Evolutionary conservation across 2,888 invertebrate genomes (phyloP), one percentile per base, ranked within the genome.

Genomic region (Xestobium rufovillosum): DNA sequence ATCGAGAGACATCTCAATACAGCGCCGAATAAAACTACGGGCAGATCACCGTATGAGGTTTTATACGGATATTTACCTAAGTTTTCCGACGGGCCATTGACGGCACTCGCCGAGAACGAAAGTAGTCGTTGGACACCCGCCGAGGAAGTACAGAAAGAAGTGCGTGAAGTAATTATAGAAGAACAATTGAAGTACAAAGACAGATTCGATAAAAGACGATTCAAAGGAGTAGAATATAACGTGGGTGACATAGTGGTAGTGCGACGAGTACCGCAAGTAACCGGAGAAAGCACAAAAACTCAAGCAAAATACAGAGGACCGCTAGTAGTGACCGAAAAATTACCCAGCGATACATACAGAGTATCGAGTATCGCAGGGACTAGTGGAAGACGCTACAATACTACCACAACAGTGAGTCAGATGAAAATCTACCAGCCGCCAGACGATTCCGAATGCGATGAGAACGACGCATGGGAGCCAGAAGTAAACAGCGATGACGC

Each of bases 1-100:
- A 41, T 37, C 3, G 40, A 45, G 15, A 34, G 43, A 14, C 42
- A 43, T 15, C 17, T 44, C 9, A 48, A 49, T 15, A 28, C 11
- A 26, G 36, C 3, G 9, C 30, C 6, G 36, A 23, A 11, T 36
- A 40, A 26, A 27, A 26, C 3, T 23, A 27, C 11, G 27, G 14
- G 17, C 9, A 26, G 14, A n/a, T n/a, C n/a, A n/a, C n/a, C n/a
- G n/a, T n/a, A n/a, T n/a, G n/a, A n/a, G n/a, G n/a, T n/a, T n/a
- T n/a, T 42, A 11, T 42, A 45, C 17, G 47, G 45, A 4, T 47
- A 43, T 36, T 17, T 11, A 31, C 42, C 29, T 14, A 38, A 12
- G 3, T 41, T 30, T 27, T 37, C 28, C 12, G 34, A 34, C 31
- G 40, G 28, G 31, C 32, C 14, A 17, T 13, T 39, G 9, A 27